Conservation (phyloP, 1,140 invertebrate species). For the Pseudoatta argentina region DNA sequence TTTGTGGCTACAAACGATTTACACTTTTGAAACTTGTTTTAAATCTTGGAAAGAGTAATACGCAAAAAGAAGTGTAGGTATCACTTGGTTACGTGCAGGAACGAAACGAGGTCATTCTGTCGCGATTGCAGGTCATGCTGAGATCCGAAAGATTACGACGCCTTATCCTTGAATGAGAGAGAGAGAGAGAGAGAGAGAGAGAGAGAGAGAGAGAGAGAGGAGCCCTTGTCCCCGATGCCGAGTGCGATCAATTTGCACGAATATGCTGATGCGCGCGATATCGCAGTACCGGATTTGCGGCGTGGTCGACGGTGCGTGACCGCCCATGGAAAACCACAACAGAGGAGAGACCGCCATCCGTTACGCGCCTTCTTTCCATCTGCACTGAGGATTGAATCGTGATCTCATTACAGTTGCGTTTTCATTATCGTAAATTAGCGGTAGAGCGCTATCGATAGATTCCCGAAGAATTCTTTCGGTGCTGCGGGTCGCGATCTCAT, state of each 20-base stretch:
- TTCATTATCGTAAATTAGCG: slow-evolving; percentile 44
- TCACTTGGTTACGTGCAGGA: background rate
- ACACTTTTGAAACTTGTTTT: no score
- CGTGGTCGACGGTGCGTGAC: slow-evolving; percentile 82
- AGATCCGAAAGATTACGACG: slow-evolving; percentile 41
- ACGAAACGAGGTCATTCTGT: slow-evolving; percentile 9
- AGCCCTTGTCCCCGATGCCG: slow-evolving; percentile 67
- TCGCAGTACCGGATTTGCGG: slow-evolving; percentile 76
- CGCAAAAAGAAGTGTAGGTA: background rate
- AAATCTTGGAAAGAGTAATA: background rate
- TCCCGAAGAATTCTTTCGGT: background rate
- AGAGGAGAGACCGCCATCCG: slow-evolving; percentile 78
- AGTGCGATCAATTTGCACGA: slow-evolving; percentile 80
- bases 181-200: no score
- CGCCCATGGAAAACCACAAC: slow-evolving; percentile 79
- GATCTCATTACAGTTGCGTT: slow-evolving; percentile 68
- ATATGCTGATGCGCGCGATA: slow-evolving; percentile 67
- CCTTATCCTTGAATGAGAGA: slow-evolving; percentile 46
- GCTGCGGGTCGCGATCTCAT: background rate
- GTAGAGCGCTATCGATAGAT: background rate
- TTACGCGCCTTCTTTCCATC: slow-evolving; percentile 72
- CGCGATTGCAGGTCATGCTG: background rate
- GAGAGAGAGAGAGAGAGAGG: background rate
- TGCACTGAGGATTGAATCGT: slow-evolving; percentile 68
- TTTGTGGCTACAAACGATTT: no score